These are phyloP conservation scores for Coryphaenoides rupestris DNA, from an alignment of 2,113 vertebrate species.

Conservation along the genomic window DNA sequence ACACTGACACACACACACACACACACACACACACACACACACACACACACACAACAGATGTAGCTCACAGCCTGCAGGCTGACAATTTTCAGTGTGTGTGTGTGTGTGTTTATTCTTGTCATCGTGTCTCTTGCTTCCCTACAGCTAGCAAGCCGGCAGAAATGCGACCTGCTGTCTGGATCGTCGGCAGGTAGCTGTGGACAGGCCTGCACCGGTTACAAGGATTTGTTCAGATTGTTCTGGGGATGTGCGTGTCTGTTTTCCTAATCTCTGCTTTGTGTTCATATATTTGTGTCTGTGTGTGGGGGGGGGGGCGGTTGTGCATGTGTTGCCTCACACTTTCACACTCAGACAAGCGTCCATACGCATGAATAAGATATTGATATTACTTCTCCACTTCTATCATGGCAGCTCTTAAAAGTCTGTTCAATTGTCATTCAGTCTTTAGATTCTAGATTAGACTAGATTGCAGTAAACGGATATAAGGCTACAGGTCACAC, in stretches of 20 bases:
- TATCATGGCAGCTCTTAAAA: too few species aligned
- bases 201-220: constrained; percentile 16
- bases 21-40: constrained; percentile 22
- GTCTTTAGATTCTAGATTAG: too few species aligned
- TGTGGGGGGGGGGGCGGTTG: too few species aligned
- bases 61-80: constrained; percentile 23
- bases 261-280: background rate
- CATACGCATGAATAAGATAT: too few species aligned
- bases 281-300: background rate
- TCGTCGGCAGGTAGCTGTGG: constrained; percentile 37
- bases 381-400: too few species aligned
- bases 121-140: constrained; percentile 22
- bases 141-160: constrained; percentile 45
- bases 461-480: too few species aligned
- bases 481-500: too few species aligned
- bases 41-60: constrained; percentile 34
- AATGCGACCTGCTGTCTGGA: constrained; percentile 54
- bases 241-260: background rate
- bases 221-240: background rate
- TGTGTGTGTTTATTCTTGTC: background rate
- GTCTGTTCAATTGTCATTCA: too few species aligned
- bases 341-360: too few species aligned
- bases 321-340: too few species aligned
- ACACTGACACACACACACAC: constrained; percentile 36
- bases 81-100: constrained; percentile 22